Evolutionary conservation across 2,113 vertebrate species (phyloP).

Genomic region (Calyptomena viridis): DNA sequence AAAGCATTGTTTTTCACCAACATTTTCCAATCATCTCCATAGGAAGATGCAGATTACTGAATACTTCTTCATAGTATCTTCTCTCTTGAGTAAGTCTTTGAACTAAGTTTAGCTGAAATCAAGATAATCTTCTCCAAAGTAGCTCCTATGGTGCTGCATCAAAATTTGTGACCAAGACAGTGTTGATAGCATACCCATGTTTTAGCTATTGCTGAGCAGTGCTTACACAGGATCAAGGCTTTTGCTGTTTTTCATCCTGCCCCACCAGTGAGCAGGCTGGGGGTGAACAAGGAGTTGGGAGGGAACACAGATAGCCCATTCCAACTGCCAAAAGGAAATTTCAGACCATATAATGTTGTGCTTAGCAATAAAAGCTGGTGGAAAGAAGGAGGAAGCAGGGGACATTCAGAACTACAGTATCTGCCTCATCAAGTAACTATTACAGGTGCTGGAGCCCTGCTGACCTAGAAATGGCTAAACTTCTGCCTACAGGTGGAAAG

Average conservation of each 20-base stretch:
- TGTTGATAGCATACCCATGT: neutral
- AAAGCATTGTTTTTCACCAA: neutral
- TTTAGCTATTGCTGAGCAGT: neutral
- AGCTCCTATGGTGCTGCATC: neutral
- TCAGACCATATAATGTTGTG: neutral
- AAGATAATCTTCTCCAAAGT: neutral
- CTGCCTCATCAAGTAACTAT: neutral
- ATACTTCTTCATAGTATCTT: neutral
- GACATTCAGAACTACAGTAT: neutral
- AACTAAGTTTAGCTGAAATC: neutral
- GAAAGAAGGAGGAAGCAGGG: neutral
- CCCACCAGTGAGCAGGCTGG: fast-evolving
- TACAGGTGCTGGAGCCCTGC: neutral
- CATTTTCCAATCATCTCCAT: neutral
- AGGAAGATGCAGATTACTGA: neutral
- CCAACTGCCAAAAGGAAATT: neutral
- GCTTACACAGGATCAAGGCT: neutral
- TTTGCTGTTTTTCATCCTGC: neutral
- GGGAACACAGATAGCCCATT: neutral
- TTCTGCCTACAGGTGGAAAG: neutral
- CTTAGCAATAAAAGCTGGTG: neutral
- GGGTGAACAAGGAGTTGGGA: neutral
- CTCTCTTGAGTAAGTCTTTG: neutral
- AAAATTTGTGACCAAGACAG: neutral
- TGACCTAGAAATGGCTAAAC: neutral